phyloP scores from a whole-genome alignment of 2,113 vertebrate species.

The Anguilla rostrata region DNA sequence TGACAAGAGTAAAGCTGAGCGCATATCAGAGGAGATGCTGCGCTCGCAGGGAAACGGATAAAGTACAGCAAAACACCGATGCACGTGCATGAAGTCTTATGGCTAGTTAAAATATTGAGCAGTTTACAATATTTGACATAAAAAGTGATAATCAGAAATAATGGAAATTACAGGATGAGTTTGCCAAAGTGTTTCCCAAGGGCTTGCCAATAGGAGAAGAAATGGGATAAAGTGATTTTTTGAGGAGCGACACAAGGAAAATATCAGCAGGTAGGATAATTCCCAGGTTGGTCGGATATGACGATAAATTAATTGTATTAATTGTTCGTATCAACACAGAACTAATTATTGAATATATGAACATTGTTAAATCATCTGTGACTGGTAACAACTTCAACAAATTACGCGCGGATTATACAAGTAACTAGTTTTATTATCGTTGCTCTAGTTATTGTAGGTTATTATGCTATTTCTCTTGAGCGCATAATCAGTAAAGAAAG shows the following conservation, averaged over 20 bases:
- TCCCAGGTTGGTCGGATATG: slow-evolving; percentile 15
- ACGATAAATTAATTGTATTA: background rate
- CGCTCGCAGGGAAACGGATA: background rate
- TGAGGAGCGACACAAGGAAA: background rate
- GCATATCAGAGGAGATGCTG: slow-evolving; percentile 9
- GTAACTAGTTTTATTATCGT: background rate
- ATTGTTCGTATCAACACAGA: background rate
- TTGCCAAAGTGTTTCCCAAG: background rate
- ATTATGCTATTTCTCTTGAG: background rate
- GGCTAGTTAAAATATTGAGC: background rate
- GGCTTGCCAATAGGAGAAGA: background rate
- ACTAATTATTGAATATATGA: background rate
- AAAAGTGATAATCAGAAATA: background rate
- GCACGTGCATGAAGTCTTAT: background rate
- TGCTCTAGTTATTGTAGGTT: background rate
- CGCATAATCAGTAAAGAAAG: background rate
- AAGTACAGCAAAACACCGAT: background rate
- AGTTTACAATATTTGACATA: background rate
- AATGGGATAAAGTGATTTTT: slow-evolving; percentile 6
- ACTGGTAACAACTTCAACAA: background rate
- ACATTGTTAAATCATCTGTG: background rate
- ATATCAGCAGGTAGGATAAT: background rate
- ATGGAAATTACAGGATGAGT: slow-evolving; percentile 5
- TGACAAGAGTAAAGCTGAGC: background rate
- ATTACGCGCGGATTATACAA: background rate